phyloP scores from a whole-genome alignment of 2,113 vertebrate genomes.

The Alethe diademata region DNA sequence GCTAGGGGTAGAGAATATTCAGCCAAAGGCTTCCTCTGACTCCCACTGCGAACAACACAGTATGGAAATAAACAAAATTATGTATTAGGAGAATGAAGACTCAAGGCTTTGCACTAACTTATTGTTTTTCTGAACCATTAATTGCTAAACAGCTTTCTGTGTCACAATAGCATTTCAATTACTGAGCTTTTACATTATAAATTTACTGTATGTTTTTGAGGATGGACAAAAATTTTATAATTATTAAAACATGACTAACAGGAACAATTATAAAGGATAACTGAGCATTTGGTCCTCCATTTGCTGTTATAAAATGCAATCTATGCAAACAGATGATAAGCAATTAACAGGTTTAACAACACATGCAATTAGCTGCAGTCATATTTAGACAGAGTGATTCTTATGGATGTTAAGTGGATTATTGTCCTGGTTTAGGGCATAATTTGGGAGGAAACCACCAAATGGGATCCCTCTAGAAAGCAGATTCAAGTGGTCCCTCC shows the following conservation, averaged over 20 bases:
- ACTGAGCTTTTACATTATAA: neutral
- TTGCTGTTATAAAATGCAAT: neutral
- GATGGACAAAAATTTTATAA: neutral
- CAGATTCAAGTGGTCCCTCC: too few relatives aligned
- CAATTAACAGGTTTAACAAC: slow-evolving; percentile 30
- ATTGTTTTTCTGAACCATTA: neutral
- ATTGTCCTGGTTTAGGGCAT: too few relatives aligned
- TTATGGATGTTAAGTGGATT: neutral
- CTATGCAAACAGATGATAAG: neutral
- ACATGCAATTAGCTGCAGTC: neutral
- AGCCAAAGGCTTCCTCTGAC: neutral
- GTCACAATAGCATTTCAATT: neutral
- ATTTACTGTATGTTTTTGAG: neutral
- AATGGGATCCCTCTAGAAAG: too few relatives aligned
- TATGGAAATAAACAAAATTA: slow-evolving; percentile 11
- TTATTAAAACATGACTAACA: neutral
- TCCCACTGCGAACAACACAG: neutral
- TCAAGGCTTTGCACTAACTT: neutral
- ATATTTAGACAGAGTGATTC: neutral
- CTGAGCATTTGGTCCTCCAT: neutral
- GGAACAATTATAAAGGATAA: neutral
- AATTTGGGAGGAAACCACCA: too few relatives aligned
- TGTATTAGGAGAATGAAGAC: neutral
- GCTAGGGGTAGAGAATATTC: neutral
- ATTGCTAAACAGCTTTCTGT: neutral